Base-by-base conservation (phyloP, 2,113 vertebrate species). In the Recurvirostra avosetta region DNA sequence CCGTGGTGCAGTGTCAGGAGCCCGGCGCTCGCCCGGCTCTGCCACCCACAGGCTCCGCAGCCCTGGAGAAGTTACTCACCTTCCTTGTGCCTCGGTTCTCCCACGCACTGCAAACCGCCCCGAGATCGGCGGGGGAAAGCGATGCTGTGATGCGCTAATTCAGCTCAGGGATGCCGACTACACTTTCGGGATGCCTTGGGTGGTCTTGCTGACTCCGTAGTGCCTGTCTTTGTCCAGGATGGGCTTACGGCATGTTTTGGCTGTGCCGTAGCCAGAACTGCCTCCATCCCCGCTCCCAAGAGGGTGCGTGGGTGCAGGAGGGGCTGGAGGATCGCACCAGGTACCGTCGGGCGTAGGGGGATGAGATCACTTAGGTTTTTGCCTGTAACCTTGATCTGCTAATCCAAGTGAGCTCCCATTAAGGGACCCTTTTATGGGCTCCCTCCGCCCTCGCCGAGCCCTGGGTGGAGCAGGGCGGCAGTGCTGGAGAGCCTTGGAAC, bases 11-110 rank as follows among this genome's bases (percentile, higher is more conserved):
- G 52, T 17, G 2, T 5, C 62, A 47, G 86, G 80, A 96, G 66
- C 52, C 47, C 17, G 2, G 52, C 0, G 0, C 47, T 89, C 15
- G 5, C 76, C 86, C 14, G 29, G 83, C 68, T 87, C 61, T 59
- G 80, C 94, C 86, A 34, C 93, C 89, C 93, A 41, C 80, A 41
- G 55, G 40, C 61, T 72, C 89, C 15, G 0, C 5, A 20, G 77
- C 87, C 94, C 77, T 59, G 73, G 38, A 85, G 84, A n/a, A 85
- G 82, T 85, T 88, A 90, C 96, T 97, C 86, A 96, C 93, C 90
- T 94, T 76, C 61, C 40, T 32, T 4, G 40, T 53, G 92, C 61
- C 78, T 78, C 1, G 3, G n/a, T 66, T 76, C 79, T 81, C 70
- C 87, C 83, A 30, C 22, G 1, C 15, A 6, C 66, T 55, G 76